Percentiles rank a stretch among this genome's conserved stretches.
Conservation (phyloP, 2,888 invertebrate genomes). For the Candidula unifasciata region DNA sequence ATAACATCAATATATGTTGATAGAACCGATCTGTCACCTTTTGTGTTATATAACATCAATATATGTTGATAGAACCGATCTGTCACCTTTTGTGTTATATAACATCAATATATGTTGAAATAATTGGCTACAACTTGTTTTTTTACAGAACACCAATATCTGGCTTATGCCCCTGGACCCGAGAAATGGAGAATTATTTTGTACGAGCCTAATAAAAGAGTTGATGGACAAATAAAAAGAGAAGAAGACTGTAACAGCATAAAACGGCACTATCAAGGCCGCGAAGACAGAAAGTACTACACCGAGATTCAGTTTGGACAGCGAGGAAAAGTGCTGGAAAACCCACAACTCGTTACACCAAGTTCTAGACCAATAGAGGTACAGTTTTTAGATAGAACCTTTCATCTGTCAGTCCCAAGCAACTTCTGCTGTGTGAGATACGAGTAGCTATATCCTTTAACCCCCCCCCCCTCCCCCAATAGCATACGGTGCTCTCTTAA, state of each 20-base stretch:
- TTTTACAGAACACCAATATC: slow-evolving; percentile 35
- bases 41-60: background rate
- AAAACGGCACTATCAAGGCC: slow-evolving; percentile 11
- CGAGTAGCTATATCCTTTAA: no score
- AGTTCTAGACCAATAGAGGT: slow-evolving; percentile 44
- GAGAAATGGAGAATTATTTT: slow-evolving; percentile 21
- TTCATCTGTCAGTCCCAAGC: no score
- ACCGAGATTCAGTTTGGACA: slow-evolving; percentile 28
- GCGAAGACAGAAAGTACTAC: slow-evolving; percentile 38
- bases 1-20: background rate
- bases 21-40: background rate
- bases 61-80: background rate
- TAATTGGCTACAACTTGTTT: background rate
- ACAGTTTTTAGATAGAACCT: no score
- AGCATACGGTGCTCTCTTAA: no score
- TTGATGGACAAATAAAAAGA: slow-evolving; percentile 26
- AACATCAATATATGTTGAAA: background rate
- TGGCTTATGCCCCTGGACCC: slow-evolving; percentile 2
- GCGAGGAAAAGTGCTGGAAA: slow-evolving; percentile 27
- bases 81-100: background rate
- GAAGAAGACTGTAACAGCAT: slow-evolving; percentile 24
- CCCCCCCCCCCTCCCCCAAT: no score
- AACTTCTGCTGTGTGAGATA: no score
- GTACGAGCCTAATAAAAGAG: slow-evolving; percentile 23
- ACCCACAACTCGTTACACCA: background rate